Base-by-base conservation (phyloP, 2,888 invertebrate species). In the Apoderus coryli region DNA sequence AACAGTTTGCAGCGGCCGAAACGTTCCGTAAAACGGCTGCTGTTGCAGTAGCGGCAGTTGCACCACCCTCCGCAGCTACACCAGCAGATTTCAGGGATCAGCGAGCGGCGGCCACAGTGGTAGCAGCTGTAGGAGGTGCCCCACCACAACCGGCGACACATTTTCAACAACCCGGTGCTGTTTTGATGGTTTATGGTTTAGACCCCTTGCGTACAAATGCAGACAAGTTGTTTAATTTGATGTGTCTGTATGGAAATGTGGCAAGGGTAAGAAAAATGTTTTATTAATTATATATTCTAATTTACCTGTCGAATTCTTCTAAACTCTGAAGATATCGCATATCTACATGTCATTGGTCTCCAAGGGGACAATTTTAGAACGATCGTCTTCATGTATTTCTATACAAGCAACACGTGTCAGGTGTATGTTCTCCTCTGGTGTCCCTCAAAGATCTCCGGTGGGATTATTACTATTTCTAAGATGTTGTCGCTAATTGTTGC, bases 181-280 rank as follows among this genome's bases (percentile, higher is more conserved):
- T 96, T 38, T 80, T 95, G 68, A 95, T 96, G 95, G 90, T 96
- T 33, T 96, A 98, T 63, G 95, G 95, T 3, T 68, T 98, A 40
- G 88, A 92, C 57, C 79, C 82, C 32, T 77, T 85, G 48, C 85
- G 86, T 49, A 84, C 92, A 56, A 98, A 95, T 61, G 85, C 90
- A 40, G 93, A 95, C 54, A 76, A 82, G 51, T 72, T 98, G 38
- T 98, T 98, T 73, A 98, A 98, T 64, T 67, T 98, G 49, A 88
- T 98, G 67, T 98, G 98, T 63, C 73, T 96, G 40, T 98, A 96
- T 60, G 98, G 98, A 47, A 98, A 98, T 59, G 93, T 96, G 42
- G 81, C 89, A 48, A 78, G 90, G 74, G 93, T 95, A 61, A 53
- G 53, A 43, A 12, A 24, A 28, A n/a, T n/a, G n/a, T n/a, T n/a